Conservation (phyloP, 1,140 invertebrate genomes). For the Megalopta genalis region DNA sequence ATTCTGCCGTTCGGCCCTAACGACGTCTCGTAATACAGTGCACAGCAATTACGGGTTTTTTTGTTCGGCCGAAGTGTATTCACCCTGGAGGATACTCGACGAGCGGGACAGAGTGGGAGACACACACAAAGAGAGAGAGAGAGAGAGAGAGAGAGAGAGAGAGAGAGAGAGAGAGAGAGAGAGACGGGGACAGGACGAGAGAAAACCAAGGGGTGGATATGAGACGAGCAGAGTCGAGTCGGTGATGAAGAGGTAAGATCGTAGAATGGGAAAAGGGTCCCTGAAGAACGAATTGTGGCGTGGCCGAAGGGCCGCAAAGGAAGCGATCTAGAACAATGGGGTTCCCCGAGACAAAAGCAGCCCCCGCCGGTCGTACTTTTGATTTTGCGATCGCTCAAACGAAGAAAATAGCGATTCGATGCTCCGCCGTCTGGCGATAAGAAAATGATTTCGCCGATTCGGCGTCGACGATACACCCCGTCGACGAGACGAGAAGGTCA, state of each 20-base stretch:
- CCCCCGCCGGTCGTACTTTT: conserved; percentile 42
- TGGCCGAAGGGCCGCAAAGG: conserved; percentile 52
- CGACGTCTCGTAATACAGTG: conserved; percentile 60
- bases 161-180: background rate
- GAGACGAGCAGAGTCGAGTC: conserved; percentile 20
- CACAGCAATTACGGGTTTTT: conserved; percentile 63
- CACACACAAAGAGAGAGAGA: too few species aligned
- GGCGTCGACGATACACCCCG: background rate
- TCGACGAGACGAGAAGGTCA: background rate
- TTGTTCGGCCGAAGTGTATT: conserved; percentile 57
- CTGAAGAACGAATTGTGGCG: conserved; percentile 52
- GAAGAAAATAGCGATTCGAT: conserved; percentile 56
- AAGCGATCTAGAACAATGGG: conserved; percentile 57
- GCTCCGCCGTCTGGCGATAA: background rate
- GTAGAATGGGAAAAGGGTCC: conserved; percentile 52
- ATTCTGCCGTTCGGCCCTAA: conserved; percentile 53
- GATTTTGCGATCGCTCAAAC: conserved; percentile 52
- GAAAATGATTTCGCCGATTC: background rate
- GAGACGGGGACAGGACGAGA: conserved; percentile 14
- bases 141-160: conserved; percentile 4
- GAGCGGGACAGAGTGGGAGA: background rate
- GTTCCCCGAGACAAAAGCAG: conserved; percentile 54
- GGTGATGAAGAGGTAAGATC: conserved; percentile 57
- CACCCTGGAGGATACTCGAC: conserved; percentile 24
- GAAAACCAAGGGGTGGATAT: conserved; percentile 11